Evolutionary conservation across 2,888 invertebrate genomes (phyloP), one percentile per base, ranked within the genome.

Genomic region (Endotricha flammealis): DNA sequence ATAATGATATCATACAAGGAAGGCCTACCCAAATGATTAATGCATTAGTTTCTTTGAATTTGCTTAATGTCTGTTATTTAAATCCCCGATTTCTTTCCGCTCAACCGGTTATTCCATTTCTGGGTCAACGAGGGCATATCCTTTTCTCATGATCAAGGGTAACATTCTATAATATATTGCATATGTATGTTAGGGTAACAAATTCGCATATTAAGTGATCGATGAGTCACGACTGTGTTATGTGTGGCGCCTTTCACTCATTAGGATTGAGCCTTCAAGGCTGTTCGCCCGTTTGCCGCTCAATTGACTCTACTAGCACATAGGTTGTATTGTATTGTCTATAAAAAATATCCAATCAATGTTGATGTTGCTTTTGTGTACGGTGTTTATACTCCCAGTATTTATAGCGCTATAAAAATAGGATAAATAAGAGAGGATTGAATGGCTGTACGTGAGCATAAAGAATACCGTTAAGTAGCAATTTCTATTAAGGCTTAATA

Each of bases 181-280:
- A 12, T 8, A 8, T 23, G 11, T 22, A 10, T 4, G 12, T 27
- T 12, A 32, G 32, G 38, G 31, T 38, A 36, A 41, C 50, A 46
- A 51, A 55, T 54, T 57, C 48, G 42, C 54, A 57, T 62, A 63
- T 60, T 59, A 64, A 68, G 57, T 58, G 60, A 64, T 57, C 47
- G 51, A 55, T 77, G 76, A 78, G 64, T 78, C 79, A 78, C 62
- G 65, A 54, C 48, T 40, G 32, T 39, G 54, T 54, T 60, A 65
- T 65, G 69, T 63, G 53, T 53, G 54, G 52, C 51, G 68, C 83
- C 85, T 85, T 85, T 85, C 85, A 79, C 85, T 80, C 68, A 73
- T 74, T 78, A 72, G 61, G 60, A 75, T 70, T 73, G 63, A 65
- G 64, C 65, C 63, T 70, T 65, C 78, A 83, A 85, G 83, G 83